Base-by-base conservation (phyloP, 2,888 invertebrate genomes). In the Drosophila kuntzei region DNA sequence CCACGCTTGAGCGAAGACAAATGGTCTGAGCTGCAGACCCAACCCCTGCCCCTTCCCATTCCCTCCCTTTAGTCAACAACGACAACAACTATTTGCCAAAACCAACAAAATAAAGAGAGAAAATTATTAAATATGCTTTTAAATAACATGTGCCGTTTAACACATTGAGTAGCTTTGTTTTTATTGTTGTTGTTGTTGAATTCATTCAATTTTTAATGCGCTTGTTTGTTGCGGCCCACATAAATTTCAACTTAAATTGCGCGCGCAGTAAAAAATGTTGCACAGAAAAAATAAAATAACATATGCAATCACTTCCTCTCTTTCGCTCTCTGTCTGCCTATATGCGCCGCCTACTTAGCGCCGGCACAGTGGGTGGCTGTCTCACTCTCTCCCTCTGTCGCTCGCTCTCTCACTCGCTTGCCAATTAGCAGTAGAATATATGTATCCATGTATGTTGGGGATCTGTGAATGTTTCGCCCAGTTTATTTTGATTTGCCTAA, bases 141-240 rank as follows among this genome's bases (percentile, higher is more conserved):
- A 79, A 74, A 86, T 88, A 80, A 86, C 88, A 85, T 85, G 70
- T 88, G 85, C 84, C 89, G 84, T 89, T 90, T 90, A 90, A 87
- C 91, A 90, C 91, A 90, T 90, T 90, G 82, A 71, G 82, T 63
- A 79, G 67, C 69, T n/a, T 65, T 58, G 27, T 36, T 46, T 6
- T 37, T 47, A 1, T 36, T 39, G 14, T 39, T 66, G 8, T 41
- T 39, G 9, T 59, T 59, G 16, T 20, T 59, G 43, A 32, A 51
- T 57, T 68, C 47, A 32, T 59, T 51, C 41, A 60, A 69, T 80
- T 77, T 74, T 80, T 58, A 71, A 80, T 84, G 69, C 53, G 60
- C 55, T 63, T 53, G 50, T 65, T 51, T 71, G 50, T 29, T 63
- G 49, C 46, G 46, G 39, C 57, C 47, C 75, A 61, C 87, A 89